phyloP scores from a whole-genome alignment of 2,888 invertebrate genomes.

The Platycheirus albimanus region DNA sequence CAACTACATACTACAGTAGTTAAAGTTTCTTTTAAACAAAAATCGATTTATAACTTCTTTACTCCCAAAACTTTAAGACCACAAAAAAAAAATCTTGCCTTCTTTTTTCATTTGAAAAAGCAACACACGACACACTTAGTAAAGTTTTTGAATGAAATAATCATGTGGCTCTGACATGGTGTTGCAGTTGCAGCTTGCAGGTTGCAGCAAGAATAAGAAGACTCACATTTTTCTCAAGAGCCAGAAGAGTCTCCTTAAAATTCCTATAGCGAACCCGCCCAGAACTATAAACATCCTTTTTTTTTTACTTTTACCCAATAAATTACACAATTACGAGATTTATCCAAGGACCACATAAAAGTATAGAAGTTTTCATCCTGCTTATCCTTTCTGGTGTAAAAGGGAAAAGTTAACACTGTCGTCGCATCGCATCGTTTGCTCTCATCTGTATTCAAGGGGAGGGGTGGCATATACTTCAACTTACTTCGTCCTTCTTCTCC shows the following conservation, averaged over 20 bases:
- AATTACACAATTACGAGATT: slow-evolving; percentile 64
- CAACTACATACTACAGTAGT: neutral
- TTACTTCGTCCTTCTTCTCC: neutral
- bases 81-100: neutral
- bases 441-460: slow-evolving; percentile 29
- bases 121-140: neutral
- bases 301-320: slow-evolving; percentile 22
- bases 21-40: neutral
- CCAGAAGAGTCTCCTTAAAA: slow-evolving; percentile 6
- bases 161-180: neutral
- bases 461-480: no score
- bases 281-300: slow-evolving; percentile 9
- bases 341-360: slow-evolving; percentile 59
- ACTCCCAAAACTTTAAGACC: neutral
- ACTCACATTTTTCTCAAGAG: neutral
- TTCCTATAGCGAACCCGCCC: slow-evolving; percentile 3
- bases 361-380: slow-evolving; percentile 44
- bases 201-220: neutral
- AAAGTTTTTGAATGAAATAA: neutral
- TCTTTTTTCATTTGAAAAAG: no score
- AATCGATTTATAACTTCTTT: slow-evolving; percentile 2
- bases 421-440: slow-evolving; percentile 30
- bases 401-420: slow-evolving; percentile 32
- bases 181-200: no score
- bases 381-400: slow-evolving; percentile 31